Percentiles rank a stretch among this genome's conserved stretches.
Evolutionary conservation across 1,140 invertebrate species (phyloP).

Genomic region (Heliconius himera): DNA sequence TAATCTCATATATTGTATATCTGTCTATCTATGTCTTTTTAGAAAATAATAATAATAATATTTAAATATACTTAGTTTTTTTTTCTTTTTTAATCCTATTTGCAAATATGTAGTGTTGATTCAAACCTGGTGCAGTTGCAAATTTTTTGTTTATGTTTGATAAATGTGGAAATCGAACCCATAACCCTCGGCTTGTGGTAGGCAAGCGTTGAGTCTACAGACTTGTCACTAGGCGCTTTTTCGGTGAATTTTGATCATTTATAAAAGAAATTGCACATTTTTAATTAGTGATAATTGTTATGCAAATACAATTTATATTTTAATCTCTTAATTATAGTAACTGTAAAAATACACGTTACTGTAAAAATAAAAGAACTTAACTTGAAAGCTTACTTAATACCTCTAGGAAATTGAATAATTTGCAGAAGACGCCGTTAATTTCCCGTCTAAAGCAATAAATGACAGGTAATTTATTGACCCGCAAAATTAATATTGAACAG

Average conservation of each 20-base stretch:
- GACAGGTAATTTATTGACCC: conserved; percentile 16
- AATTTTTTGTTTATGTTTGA: background rate
- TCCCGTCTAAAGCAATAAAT: conserved; percentile 23
- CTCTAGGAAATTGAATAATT: conserved; percentile 21
- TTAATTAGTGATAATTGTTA: background rate
- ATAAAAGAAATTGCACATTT: background rate
- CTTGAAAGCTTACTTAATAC: background rate
- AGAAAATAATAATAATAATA: too few relatives aligned
- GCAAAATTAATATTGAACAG: background rate
- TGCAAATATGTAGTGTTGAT: background rate
- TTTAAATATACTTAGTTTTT: too few relatives aligned
- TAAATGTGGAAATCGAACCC: background rate
- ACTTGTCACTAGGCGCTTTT: too few relatives aligned
- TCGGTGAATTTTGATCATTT: background rate
- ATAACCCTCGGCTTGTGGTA: background rate
- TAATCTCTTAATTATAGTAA: background rate
- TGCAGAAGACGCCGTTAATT: conserved; percentile 20
- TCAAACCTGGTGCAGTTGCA: background rate
- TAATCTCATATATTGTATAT: background rate
- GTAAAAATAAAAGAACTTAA: background rate
- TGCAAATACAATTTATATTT: background rate
- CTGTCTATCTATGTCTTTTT: too few relatives aligned
- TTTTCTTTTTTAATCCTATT: background rate
- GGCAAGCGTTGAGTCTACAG: background rate
- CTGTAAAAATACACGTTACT: background rate